A percentile compares a stretch with the other conserved stretches of the same genome.
Conservation (phyloP, 2,888 invertebrate species). For the Caenorhabditis imperialis region DNA sequence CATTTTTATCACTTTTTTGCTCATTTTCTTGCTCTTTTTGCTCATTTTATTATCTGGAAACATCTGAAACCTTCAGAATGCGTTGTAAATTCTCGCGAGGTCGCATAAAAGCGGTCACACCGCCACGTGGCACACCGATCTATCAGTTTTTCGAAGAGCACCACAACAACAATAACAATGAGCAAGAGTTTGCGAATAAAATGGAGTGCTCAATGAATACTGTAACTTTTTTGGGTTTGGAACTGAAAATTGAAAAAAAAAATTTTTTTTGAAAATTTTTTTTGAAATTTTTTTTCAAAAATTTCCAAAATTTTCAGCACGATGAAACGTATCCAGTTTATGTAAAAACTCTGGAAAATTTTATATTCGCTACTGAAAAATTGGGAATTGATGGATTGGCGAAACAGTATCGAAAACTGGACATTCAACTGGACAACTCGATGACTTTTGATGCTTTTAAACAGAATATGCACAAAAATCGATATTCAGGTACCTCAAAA, state of each 20-base stretch:
- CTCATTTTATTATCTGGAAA: too few species aligned
- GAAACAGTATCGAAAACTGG: constrained; percentile 59
- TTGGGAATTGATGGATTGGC: constrained; percentile 57
- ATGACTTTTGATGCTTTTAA: constrained; percentile 60
- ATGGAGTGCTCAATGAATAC: neutral
- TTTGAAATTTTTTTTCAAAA: too few species aligned
- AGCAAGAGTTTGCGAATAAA: constrained; percentile 1
- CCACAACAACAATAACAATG: constrained; percentile 19
- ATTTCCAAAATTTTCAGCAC: constrained; percentile 14
- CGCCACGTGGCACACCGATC: constrained; percentile 49
- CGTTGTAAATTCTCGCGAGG: constrained; percentile 57
- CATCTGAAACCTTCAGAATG: too few species aligned
- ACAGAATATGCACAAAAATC: constrained; percentile 66
- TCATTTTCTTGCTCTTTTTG: too few species aligned
- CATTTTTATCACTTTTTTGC: too few species aligned
- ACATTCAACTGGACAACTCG: constrained; percentile 43
- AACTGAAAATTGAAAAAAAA: too few species aligned
- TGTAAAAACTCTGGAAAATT: constrained; percentile 48
- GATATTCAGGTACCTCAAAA: constrained; percentile 59
- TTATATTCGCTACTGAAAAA: constrained; percentile 53
- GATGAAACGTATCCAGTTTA: constrained; percentile 13
- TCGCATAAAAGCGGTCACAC: constrained; percentile 46
- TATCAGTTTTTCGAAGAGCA: constrained; percentile 32
- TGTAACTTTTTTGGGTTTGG: too few species aligned
- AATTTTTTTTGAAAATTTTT: too few species aligned